Percentiles rank a stretch among this genome's conserved stretches.
Evolutionary conservation across 1,140 invertebrate genomes (phyloP).

Genomic region (Anoplolepis gracilipes): DNA sequence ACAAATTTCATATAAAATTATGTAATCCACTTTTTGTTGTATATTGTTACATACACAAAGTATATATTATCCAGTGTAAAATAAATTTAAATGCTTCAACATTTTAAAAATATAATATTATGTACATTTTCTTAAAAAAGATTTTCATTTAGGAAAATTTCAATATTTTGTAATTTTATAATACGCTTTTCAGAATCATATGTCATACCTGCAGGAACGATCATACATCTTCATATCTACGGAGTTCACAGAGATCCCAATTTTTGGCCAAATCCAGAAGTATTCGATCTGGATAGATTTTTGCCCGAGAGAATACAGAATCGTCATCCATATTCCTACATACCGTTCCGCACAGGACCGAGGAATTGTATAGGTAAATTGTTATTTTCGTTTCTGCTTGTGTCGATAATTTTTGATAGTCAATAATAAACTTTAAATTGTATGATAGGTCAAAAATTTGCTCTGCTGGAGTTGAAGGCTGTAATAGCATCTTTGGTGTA

Average conservation of each 20-base stretch:
- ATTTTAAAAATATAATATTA: no score
- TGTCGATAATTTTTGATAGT: background rate
- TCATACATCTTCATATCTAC: constrained; percentile 84
- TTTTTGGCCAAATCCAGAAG: constrained; percentile 90
- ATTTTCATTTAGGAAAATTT: no score
- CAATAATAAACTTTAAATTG: no score
- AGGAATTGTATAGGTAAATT: constrained; percentile 91
- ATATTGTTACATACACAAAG: no score
- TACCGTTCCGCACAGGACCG: constrained; percentile 91
- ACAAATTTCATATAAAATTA: no score
- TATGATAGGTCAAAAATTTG: no score
- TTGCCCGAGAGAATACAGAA: constrained; percentile 85
- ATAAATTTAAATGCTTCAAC: no score
- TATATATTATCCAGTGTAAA: no score
- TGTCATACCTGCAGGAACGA: constrained; percentile 73
- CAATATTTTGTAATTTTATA: background rate
- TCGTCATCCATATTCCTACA: constrained; percentile 87
- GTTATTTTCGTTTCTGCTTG: background rate
- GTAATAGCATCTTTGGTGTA: no score
- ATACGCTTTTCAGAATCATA: constrained; percentile 73
- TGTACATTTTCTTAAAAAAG: no score
- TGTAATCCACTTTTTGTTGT: no score
- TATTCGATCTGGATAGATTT: constrained; percentile 93
- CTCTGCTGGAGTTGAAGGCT: no score
- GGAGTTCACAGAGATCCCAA: constrained; percentile 89